Evolutionary conservation across 2,888 invertebrate genomes (phyloP).

Genomic region (Aporophyla lueneburgensis): DNA sequence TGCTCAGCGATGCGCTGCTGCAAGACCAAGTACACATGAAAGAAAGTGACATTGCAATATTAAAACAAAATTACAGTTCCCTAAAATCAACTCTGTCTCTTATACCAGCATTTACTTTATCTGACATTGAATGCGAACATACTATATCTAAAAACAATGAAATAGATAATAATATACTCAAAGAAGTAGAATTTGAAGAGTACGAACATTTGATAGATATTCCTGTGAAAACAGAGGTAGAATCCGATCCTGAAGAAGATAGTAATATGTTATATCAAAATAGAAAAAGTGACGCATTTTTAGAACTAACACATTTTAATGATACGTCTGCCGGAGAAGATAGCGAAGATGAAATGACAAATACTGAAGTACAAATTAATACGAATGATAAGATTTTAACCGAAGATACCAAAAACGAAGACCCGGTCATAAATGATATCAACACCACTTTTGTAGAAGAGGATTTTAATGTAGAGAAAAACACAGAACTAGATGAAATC

Average conservation of each 20-base stretch:
- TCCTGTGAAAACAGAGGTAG: constrained; percentile 3
- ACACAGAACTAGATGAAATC: too few species aligned
- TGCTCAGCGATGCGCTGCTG: constrained; percentile 27
- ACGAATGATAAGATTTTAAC: too few species aligned
- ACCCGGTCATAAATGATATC: too few species aligned
- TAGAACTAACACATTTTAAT: too few species aligned
- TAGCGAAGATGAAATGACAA: too few species aligned
- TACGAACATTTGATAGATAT: constrained; percentile 17
- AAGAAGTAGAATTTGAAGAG: not conserved
- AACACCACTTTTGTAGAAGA: too few species aligned
- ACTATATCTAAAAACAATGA: not conserved
- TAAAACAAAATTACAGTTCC: not conserved
- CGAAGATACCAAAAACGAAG: too few species aligned
- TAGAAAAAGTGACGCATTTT: not conserved
- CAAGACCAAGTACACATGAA: not conserved
- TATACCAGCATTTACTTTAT: not conserved
- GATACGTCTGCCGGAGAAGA: too few species aligned
- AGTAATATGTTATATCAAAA: not conserved
- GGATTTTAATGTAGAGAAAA: too few species aligned
- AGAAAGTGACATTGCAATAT: not conserved
- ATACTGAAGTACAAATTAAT: too few species aligned
- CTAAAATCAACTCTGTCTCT: not conserved
- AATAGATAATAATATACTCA: not conserved
- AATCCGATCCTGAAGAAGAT: constrained; percentile 10
- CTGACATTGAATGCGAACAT: not conserved